phyloP scores from a whole-genome alignment of 2,797 vertebrate species.

The Urophycis tenuis region DNA sequence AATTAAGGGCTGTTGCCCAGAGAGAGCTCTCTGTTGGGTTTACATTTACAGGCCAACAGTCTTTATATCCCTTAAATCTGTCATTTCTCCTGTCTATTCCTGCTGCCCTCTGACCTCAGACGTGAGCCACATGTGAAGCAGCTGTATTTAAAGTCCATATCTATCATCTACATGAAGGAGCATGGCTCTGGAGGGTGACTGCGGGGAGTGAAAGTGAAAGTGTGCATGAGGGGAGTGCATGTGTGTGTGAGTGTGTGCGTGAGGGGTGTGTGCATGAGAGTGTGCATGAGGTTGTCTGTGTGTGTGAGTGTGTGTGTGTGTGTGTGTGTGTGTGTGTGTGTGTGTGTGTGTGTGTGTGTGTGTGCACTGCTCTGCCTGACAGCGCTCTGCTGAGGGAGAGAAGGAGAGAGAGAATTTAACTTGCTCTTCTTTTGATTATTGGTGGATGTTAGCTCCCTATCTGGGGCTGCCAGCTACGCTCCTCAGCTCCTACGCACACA shows the following conservation, averaged over 20 bases:
- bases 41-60: no score
- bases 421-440: conserved; percentile 54
- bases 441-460: conserved; percentile 36
- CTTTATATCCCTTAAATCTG: no score
- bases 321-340: background rate
- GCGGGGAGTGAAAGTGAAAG: background rate
- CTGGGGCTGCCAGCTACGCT: conserved; percentile 31
- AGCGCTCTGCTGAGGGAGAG: conserved; percentile 37
- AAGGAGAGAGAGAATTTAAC: conserved; percentile 44
- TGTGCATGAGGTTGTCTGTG: background rate
- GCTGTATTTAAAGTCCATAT: no score
- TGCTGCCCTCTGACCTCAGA: no score
- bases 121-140: no score
- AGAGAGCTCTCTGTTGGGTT: no score
- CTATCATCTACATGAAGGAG: no score
- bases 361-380: conserved; percentile 25
- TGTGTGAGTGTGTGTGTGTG: conserved; percentile 4
- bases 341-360: conserved; percentile 1
- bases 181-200: no score
- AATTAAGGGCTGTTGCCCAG: no score
- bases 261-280: background rate
- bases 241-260: conserved; percentile 2
- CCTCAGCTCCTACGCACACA: conserved; percentile 7
- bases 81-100: no score
- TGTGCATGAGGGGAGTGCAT: background rate